phyloP scores from a whole-genome alignment of 2,888 invertebrate species.

The Plebejus melissa region DNA sequence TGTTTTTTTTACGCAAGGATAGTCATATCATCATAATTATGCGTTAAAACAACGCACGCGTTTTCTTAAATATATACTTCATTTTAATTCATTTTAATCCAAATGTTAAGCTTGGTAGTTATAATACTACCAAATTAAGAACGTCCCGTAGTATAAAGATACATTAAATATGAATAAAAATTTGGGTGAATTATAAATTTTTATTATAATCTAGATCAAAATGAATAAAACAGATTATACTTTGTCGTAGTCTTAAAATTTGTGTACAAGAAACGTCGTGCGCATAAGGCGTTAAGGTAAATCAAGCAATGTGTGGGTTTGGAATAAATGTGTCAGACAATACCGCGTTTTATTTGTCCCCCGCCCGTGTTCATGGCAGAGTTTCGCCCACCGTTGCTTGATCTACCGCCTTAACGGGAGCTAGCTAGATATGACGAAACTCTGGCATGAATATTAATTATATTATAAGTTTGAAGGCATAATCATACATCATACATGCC shows the following conservation, averaged over 20 bases:
- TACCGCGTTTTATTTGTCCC: constrained; percentile 64
- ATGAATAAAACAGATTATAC: no score
- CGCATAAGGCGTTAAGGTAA: constrained; percentile 49
- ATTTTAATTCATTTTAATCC: no score
- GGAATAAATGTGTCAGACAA: constrained; percentile 59
- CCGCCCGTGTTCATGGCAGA: constrained; percentile 51
- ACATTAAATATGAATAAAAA: no score
- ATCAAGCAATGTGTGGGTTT: constrained; percentile 76
- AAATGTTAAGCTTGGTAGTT: no score
- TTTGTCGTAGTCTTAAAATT: neutral
- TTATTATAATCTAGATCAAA: no score
- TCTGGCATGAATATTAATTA: constrained; percentile 51
- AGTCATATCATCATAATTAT: no score
- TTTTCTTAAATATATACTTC: no score
- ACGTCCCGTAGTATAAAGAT: no score
- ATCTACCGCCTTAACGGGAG: constrained; percentile 53
- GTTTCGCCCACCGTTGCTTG: constrained; percentile 74
- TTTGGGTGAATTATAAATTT: no score
- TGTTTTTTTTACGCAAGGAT: neutral
- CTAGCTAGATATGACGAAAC: constrained; percentile 44
- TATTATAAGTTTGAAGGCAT: constrained; percentile 6
- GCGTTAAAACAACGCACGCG: neutral
- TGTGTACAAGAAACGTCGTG: neutral
- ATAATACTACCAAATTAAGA: no score
- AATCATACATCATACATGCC: neutral